Percentiles rank a stretch among this genome's conserved stretches.
Conservation (phyloP, 2,113 vertebrate species). For the Actenoides lindsayi region DNA sequence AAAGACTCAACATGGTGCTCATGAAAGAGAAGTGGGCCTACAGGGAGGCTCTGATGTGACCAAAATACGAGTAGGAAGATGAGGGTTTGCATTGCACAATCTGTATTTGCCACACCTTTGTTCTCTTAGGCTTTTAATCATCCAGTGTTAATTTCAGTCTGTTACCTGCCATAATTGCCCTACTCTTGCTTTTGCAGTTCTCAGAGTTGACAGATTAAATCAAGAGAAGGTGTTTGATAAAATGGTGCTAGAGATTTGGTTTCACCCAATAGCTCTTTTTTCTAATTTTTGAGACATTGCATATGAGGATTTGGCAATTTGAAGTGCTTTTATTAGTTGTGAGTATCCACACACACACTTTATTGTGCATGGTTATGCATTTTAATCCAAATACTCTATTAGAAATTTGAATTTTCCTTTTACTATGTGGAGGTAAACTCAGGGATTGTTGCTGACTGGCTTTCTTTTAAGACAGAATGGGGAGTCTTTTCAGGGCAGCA, state of each 20-base stretch:
- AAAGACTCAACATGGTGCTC: not conserved
- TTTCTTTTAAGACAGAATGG: not conserved
- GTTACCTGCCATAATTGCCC: not conserved
- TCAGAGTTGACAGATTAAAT: not conserved
- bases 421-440: not conserved
- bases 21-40: not conserved
- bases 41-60: not conserved
- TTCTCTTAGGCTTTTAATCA: not conserved
- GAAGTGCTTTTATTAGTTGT: not conserved
- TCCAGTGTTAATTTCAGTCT: not conserved
- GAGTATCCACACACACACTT: fast-evolving
- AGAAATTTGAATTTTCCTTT: not conserved
- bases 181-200: not conserved
- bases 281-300: not conserved
- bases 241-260: not conserved
- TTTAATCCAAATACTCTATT: not conserved
- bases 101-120: not conserved
- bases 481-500: not conserved
- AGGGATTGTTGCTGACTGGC: not conserved
- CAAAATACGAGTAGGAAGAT: not conserved
- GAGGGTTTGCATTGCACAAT: not conserved
- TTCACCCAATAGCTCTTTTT: not conserved
- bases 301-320: not conserved
- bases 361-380: not conserved
- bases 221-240: not conserved